Evolutionary conservation across 1,140 invertebrate species (phyloP).

Genomic region (Bilobella aurantiaca): DNA sequence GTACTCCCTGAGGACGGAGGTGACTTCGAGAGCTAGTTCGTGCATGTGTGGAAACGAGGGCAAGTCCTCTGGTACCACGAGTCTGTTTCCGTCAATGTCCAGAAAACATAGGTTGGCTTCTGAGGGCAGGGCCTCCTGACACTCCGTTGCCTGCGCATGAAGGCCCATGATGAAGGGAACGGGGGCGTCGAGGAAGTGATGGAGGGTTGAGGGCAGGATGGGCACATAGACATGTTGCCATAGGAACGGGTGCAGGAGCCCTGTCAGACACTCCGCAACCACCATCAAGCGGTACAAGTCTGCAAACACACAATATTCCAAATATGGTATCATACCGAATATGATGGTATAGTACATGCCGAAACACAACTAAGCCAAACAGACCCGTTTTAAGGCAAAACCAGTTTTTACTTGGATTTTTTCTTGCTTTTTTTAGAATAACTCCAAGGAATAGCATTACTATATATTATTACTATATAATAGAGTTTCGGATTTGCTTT

Average conservation of each 20-base stretch:
- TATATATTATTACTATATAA: too few relatives aligned
- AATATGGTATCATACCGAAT: too few relatives aligned
- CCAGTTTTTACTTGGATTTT: too few relatives aligned
- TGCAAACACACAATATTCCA: too few relatives aligned
- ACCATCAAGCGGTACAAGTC: conserved; percentile 94
- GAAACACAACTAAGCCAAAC: too few relatives aligned
- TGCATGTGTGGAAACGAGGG: conserved; percentile 80
- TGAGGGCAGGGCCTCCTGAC: conserved; percentile 49
- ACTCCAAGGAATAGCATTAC: too few relatives aligned
- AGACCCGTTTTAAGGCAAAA: too few relatives aligned
- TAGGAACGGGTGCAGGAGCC: conserved; percentile 82
- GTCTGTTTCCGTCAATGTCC: conserved; percentile 82
- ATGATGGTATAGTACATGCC: too few relatives aligned
- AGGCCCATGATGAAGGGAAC: conserved; percentile 97
- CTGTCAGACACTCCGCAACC: conserved; percentile 85
- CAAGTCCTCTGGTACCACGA: conserved; percentile 90
- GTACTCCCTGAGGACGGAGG: conserved; percentile 65
- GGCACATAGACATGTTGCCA: conserved; percentile 99
- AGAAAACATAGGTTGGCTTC: conserved; percentile 87
- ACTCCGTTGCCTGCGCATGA: conserved; percentile 42
- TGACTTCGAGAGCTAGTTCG: conserved; percentile 76
- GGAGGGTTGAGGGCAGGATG: conserved; percentile 85
- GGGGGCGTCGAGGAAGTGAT: conserved; percentile 96
- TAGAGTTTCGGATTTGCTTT: too few relatives aligned
- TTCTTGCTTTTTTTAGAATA: too few relatives aligned